Percentiles rank a stretch among this genome's conserved stretches.
Evolutionary conservation across 2,797 vertebrate species (phyloP).

Genomic region (Megalops cyprinoides): DNA sequence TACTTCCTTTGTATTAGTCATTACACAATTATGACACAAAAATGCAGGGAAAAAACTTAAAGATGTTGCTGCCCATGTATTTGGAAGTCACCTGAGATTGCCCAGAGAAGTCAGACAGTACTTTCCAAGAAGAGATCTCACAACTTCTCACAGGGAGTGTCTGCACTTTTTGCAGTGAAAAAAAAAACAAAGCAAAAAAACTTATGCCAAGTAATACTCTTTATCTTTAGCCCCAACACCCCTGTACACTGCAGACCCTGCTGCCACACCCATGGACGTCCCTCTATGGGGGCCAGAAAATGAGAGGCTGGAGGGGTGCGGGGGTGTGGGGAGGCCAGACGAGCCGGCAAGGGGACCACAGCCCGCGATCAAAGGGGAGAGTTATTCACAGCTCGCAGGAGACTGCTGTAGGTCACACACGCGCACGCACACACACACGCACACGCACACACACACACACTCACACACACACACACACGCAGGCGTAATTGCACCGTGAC

Average conservation of each 20-base stretch:
- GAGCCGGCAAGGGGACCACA: constrained; percentile 34
- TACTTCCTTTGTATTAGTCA: neutral
- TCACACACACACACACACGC: constrained; percentile 11
- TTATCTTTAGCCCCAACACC: constrained; percentile 51
- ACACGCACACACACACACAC: constrained; percentile 15
- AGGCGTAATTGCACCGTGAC: constrained; percentile 64
- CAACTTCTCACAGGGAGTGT: too few relatives aligned
- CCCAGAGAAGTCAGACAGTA: neutral
- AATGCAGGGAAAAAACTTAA: neutral
- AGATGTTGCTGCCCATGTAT: neutral
- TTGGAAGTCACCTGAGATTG: neutral
- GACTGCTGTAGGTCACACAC: constrained; percentile 33
- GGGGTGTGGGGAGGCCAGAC: constrained; percentile 41
- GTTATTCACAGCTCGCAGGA: constrained; percentile 50
- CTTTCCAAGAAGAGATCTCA: too few relatives aligned
- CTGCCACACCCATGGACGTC: constrained; percentile 52
- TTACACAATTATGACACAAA: neutral
- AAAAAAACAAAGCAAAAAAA: neutral
- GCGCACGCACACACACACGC: constrained; percentile 35
- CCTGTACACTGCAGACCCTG: constrained; percentile 48
- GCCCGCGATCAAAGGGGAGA: constrained; percentile 45
- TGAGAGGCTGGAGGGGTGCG: constrained; percentile 42
- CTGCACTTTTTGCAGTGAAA: neutral
- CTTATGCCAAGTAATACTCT: neutral
- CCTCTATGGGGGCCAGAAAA: constrained; percentile 53